Evolutionary conservation across 2,888 invertebrate genomes (phyloP), one percentile per base, ranked within the genome.

Genomic region (Gandaritis pyraliata): DNA sequence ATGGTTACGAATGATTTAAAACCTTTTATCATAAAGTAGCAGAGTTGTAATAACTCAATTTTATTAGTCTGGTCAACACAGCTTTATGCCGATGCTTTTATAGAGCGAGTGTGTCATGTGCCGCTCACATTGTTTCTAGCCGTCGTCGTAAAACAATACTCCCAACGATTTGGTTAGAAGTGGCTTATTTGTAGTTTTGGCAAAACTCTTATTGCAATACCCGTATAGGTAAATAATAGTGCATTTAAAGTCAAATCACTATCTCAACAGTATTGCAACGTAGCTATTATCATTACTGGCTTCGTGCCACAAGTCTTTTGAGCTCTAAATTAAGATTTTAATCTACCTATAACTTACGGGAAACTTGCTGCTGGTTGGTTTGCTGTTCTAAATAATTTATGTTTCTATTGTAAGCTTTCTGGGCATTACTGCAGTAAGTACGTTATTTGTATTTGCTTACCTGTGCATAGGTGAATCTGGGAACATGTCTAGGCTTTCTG

Each of bases 381-480:
- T 53, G 56, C 50, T 52, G 65, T 65, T 53, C 64, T 72, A 73
- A 74, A 69, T 66, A 36, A 68, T 66, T 68, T 75, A 76, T 66
- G 67, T 70, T 78, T 79, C 74, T 72, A 72, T 75, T 71, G 62
- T 66, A 66, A 70, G 67, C 71, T 58, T 66, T 66, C 36, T 18
- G 63, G 33, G 13, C 11, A 61, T 66, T 70, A 71, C 70, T 69
- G 62, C 74, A 69, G 58, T 52, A 16, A 10, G 16, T 43, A 56
- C 11, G n/a, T 61, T 63, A 48, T 23, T 41, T 52, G 39, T 10
- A 6, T 50, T 48, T 64, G 55, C 68, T 79, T 85, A 95, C 93
- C 96, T 96, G 91, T 95, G 97, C 77, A 96, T 93, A 16, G 97
- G 97, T 69, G 98, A 97, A 78, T 97, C 97, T 49, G 97, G 97